Base-by-base conservation (phyloP, 2,113 vertebrate genomes). In the Oreochromis tanganicae region DNA sequence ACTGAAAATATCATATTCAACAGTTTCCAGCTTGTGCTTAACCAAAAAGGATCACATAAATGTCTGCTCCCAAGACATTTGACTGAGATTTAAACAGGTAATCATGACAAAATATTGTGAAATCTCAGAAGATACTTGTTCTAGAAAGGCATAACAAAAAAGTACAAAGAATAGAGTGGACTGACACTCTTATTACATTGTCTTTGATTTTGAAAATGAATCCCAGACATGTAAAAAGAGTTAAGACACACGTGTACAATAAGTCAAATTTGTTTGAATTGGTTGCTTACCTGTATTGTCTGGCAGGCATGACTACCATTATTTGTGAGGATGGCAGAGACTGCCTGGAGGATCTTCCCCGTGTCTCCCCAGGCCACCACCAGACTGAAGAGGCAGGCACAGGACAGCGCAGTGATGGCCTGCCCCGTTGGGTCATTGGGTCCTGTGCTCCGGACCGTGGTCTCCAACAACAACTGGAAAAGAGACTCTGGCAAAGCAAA, bases 291-390 rank as follows among this genome's bases (percentile, higher is more conserved):
- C 98, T 99, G 98, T 95, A 99, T 99, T 54, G 97, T 97, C 94
- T 99, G 99, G 96, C 98, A 99, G 92, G 98, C 98, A 61, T 99
- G 98, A 95, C 98, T 99, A 95, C 98, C 98, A 36, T 99, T 99
- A 92, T 99, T 99, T 91, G 98, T 99, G 90, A 99, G 98, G 92
- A 99, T 99, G 89, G 99, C 98, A 54, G 99, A 99, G 83, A 99
- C 98, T 14, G 99, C 98, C 96, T 99, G 98, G 89, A 99, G 95
- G 0, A 97, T 99, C 93, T 98, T 98, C 94, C 99, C 99, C 0
- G 99, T 99, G 95, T 99, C 99, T 88, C 99, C 99, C 99, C 99
- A 99, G 9, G 98, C 96, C 85, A 99, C 99, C 50, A 99, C 99
- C 90, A 99, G 96, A 92, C 99, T 99, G 95, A 99, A 99, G 92